Evolutionary conservation across 2,113 vertebrate genomes (phyloP), one percentile per base, ranked within the genome.

Genomic region (Austrofundulus limnaeus): DNA sequence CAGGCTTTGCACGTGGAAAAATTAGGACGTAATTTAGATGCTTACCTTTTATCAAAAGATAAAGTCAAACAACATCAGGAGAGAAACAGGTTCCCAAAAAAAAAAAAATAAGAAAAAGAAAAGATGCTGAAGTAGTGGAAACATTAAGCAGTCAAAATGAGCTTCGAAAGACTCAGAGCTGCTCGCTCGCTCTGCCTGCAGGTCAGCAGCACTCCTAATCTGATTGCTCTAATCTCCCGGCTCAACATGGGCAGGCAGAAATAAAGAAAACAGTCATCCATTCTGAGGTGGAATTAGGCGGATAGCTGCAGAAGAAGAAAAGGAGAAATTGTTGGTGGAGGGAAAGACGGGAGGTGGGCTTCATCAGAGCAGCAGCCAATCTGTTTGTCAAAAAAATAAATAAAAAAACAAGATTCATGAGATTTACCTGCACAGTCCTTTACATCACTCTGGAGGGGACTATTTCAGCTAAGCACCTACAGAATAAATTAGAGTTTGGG

Each of bases 141-240:
- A 81, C 63, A 75, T 69, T 37, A 77, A 72, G 56, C 51, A 28
- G 71, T 73, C 66, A 64, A 56, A 60, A 76, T 43, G 64, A 66
- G 78, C 70, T 84, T 45, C 7, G 63, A 37, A 16, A 48, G 73
- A 54, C 43, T 76, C 69, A 38, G 21, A 58, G 66, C 80, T 75
- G 66, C 55, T 54, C 77, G 72, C 79, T 57, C 66, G 57, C 58
- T 72, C 70, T 57, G 72, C 72, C 77, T 82, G 83, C 89, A 80
- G 88, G 92, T 94, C 78, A 86, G 84, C 82, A 76, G 72, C 88
- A 69, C 58, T 87, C 82, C 59, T 97, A 98, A 98, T 94, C 87
- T 94, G 94, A 95, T 98, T 96, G 92, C 84, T 90, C 87, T 97
- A 98, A 98, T 97, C 96, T 93, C 83, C 83, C 78, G 78, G 91